These are phyloP conservation scores for Omphaloscelis lunosa DNA, from an alignment of 2,888 invertebrate species.

Conservation along the genomic window DNA sequence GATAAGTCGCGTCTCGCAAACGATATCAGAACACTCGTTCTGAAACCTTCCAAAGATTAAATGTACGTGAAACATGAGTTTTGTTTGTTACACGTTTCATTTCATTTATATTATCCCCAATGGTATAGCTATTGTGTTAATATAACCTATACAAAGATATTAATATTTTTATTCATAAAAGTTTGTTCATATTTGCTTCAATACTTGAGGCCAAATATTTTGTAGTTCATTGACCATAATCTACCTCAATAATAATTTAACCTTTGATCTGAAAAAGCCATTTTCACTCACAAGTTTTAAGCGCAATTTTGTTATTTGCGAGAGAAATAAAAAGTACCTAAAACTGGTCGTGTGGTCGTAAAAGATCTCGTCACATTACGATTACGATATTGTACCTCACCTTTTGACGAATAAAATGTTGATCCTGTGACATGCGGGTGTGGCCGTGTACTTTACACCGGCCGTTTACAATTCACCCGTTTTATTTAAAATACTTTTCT, in stretches of 20 bases:
- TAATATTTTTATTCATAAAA: background rate
- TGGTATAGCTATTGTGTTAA: constrained; percentile 20
- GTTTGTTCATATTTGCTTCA: background rate
- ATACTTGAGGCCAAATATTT: background rate
- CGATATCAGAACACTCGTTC: constrained; percentile 88
- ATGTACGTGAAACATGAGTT: constrained; percentile 80
- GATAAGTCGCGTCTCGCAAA: constrained; percentile 86
- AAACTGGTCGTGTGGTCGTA: constrained; percentile 79
- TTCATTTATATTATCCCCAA: constrained; percentile 69
- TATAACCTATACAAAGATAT: background rate
- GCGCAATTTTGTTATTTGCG: constrained; percentile 75
- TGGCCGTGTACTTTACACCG: constrained; percentile 52
- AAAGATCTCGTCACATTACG: constrained; percentile 78
- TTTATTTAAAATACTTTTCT: constrained; percentile 41
- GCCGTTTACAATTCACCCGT: constrained; percentile 38
- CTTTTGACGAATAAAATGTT: constrained; percentile 76
- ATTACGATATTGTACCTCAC: constrained; percentile 77
- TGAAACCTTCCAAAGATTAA: constrained; percentile 85
- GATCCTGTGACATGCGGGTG: constrained; percentile 69
- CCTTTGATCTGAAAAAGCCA: constrained; percentile 72
- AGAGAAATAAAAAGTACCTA: constrained; percentile 76
- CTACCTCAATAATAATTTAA: constrained; percentile 65
- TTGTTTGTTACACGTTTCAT: constrained; percentile 79
- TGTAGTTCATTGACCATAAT: constrained; percentile 37
- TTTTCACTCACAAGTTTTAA: constrained; percentile 71